These are phyloP conservation scores for Anagyrus pseudococci DNA, from an alignment of 2,888 invertebrate species.

Conservation along the genomic window DNA sequence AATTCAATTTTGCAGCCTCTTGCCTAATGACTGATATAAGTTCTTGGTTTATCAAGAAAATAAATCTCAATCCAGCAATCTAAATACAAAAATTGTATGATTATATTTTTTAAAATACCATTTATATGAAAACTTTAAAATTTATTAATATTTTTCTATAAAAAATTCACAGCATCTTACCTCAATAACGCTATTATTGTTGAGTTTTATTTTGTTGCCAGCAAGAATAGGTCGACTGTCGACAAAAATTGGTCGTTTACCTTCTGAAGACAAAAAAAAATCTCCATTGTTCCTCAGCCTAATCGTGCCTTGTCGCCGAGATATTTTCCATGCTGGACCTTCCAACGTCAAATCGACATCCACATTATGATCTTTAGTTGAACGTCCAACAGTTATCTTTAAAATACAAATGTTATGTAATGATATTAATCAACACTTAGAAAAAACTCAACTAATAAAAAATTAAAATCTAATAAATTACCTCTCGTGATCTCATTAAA, in stretches of 20 bases:
- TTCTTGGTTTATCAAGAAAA: constrained; percentile 92
- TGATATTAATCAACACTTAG: not conserved
- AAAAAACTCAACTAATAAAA: no score
- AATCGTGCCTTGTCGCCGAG: constrained; percentile 91
- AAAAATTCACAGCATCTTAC: constrained; percentile 59
- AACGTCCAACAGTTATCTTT: constrained; percentile 89
- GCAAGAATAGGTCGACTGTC: constrained; percentile 89
- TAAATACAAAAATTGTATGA: constrained; percentile 57
- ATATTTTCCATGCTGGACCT: constrained; percentile 93
- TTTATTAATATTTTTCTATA: not conserved
- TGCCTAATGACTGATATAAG: constrained; percentile 87
- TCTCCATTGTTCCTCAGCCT: constrained; percentile 90
- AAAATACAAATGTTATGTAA: constrained; percentile 26
- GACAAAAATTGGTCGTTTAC: constrained; percentile 91
- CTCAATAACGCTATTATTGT: constrained; percentile 94
- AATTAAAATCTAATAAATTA: constrained; percentile 56
- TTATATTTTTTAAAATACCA: not conserved
- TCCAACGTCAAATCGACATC: constrained; percentile 94
- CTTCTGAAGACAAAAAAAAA: constrained; percentile 94
- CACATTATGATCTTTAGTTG: constrained; percentile 85
- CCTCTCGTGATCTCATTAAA: constrained; percentile 91
- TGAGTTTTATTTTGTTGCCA: constrained; percentile 88
- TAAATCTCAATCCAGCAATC: constrained; percentile 90
- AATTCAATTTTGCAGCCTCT: constrained; percentile 83
- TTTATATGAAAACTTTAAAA: not conserved